Base-by-base conservation (phyloP, 2,113 vertebrate species). In the Trinectes maculatus region DNA sequence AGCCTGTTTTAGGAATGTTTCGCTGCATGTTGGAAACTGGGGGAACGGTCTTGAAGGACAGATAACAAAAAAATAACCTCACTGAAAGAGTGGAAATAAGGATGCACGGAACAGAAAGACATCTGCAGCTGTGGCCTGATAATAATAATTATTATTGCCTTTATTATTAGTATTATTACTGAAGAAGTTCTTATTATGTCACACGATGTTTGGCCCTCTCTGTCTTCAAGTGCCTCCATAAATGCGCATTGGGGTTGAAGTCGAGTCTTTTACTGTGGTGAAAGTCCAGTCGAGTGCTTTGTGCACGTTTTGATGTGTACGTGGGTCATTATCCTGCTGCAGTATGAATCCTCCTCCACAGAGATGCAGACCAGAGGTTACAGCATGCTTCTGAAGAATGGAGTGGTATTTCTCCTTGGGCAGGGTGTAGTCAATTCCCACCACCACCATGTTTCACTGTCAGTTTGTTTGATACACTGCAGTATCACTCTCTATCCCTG, bases 1-100 rank as follows among this genome's bases (percentile, higher is more conserved):
- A 51, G 60, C 43, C 79, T 79, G 70, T 87, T 90, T 86, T 79
- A 59, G 75, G 74, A 76, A 77, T 56, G 65, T 44, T 49, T 66
- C 59, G 82, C 71, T 75, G 73, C 28, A 53, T 71, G 55, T 65
- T 80, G 75, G 71, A 79, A 79, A 85, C 42, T 59, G 47, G 61
- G 72, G 76, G 77, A 83, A 78, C 76, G 75, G 58, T 60, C 25
- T 37, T 48, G 33, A 74, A 36, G 21, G 53, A 54, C 43, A 29
- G 55, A 16, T 12, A 61, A 62, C 6, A 44, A 6, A 57, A 61
- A 44, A 69, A 73, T 37, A 65, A 70, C 54, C 64, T 40, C 46
- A 55, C 39, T 51, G 57, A 68, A 47, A 46, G 48, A 56, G 62
- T 57, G 70, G 63, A 65, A 82, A 83, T 57, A 67, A 75, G 58